Evolutionary conservation across 2,113 vertebrate species (phyloP).

Genomic region (Catharus minimus): DNA sequence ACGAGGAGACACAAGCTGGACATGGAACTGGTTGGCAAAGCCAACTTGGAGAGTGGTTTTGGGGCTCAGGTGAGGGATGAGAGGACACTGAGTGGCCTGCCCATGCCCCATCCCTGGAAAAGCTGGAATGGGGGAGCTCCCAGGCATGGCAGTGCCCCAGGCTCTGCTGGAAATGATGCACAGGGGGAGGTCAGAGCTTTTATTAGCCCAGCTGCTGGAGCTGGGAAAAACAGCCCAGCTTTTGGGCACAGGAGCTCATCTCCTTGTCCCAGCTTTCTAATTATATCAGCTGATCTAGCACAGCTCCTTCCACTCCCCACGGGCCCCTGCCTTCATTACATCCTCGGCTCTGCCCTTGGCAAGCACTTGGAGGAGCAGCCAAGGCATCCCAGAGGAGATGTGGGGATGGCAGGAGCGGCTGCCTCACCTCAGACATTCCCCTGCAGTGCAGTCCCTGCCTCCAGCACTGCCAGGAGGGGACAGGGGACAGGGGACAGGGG

Average conservation of each 20-base stretch:
- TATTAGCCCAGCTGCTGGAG: constrained; percentile 24
- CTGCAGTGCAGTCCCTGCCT: not conserved
- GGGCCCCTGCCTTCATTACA: not conserved
- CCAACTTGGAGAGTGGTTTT: not conserved
- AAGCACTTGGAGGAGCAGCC: not conserved
- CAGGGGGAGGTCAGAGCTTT: not conserved
- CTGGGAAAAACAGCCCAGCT: not conserved
- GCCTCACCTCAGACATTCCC: not conserved
- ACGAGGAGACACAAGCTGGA: not conserved
- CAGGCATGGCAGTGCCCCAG: not conserved
- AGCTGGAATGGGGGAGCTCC: not conserved
- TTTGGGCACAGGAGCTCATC: constrained; percentile 10
- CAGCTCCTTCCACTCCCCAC: not conserved
- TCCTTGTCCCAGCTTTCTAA: constrained; percentile 50
- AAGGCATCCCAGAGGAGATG: not conserved
- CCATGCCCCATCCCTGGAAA: not conserved
- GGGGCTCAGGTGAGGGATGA: not conserved
- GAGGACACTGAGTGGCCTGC: not conserved
- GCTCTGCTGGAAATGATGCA: not conserved
- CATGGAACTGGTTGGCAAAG: not conserved
- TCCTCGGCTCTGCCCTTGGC: not conserved
- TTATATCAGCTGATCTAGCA: constrained; percentile 50
- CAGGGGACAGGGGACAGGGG: not conserved
- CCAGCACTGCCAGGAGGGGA: not conserved
- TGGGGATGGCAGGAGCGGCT: fast-evolving